Conservation (phyloP, 2,888 invertebrate genomes). For the Spilarctia lutea region DNA sequence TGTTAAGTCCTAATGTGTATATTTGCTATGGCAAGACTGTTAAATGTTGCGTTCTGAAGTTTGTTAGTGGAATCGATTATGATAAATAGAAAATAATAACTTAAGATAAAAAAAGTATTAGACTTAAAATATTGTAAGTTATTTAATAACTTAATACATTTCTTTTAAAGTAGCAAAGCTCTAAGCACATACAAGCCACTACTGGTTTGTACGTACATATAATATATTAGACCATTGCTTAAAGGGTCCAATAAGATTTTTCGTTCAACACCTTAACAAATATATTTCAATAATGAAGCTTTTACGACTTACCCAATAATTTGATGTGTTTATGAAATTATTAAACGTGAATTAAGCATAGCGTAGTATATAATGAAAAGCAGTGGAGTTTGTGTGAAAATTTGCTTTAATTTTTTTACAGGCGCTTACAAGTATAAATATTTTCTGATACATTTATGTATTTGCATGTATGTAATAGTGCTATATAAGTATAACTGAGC, state of each 20-base stretch:
- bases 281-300: too few species aligned
- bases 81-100: neutral
- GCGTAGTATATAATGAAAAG: slow-evolving; percentile 21
- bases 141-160: neutral
- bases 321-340: neutral
- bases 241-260: too few species aligned
- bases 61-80: neutral
- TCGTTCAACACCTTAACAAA: too few species aligned
- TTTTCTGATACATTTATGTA: neutral
- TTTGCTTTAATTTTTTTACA: slow-evolving; percentile 40
- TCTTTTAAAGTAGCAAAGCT: neutral
- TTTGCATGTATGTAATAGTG: neutral
- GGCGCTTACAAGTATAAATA: slow-evolving; percentile 25
- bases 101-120: neutral
- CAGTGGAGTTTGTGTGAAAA: slow-evolving; percentile 25
- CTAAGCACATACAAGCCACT: neutral
- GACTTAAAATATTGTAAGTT: neutral
- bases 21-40: slow-evolving; percentile 4
- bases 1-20: neutral
- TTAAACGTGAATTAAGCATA: slow-evolving; percentile 23
- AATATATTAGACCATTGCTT: too few species aligned
- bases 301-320: neutral
- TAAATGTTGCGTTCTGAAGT: neutral
- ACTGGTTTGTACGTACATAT: neutral
- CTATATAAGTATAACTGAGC: slow-evolving; percentile 5